These are phyloP conservation scores for Poecilia velifera DNA, from an alignment of 2,797 vertebrate species.

Conservation along the genomic window DNA sequence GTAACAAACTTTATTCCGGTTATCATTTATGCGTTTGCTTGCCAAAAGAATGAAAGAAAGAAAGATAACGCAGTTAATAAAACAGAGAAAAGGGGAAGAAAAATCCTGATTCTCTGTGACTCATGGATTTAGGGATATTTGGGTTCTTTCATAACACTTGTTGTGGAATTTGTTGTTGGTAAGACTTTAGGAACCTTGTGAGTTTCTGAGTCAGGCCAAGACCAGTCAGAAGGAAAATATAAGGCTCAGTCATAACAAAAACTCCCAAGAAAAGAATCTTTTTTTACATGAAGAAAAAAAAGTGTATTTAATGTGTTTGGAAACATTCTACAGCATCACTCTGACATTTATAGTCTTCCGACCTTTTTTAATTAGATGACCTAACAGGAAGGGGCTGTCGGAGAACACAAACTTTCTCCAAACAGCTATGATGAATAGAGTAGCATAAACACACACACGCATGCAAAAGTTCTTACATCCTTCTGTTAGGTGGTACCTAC, in stretches of 20 bases:
- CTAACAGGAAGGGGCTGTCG: conserved; percentile 50
- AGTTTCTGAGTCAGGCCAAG: conserved; percentile 47
- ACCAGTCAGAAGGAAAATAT: conserved; percentile 40
- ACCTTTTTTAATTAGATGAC: conserved; percentile 47
- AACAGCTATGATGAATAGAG: conserved; percentile 61
- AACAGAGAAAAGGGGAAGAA: not conserved
- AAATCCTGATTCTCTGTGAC: not conserved
- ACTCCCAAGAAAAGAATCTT: conserved; percentile 5
- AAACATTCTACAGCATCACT: conserved; percentile 42
- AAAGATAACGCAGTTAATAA: not conserved
- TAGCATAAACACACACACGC: conserved; percentile 45
- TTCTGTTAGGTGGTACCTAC: conserved; percentile 41
- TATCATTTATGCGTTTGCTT: not conserved
- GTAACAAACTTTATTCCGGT: not conserved
- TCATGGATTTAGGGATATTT: conserved; percentile 4
- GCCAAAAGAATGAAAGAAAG: not conserved
- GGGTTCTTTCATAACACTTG: conserved; percentile 7
- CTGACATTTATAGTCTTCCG: conserved; percentile 32
- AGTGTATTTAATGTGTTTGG: conserved; percentile 12
- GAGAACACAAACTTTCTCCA: conserved; percentile 59
- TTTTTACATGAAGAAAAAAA: not conserved
- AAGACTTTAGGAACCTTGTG: conserved; percentile 50
- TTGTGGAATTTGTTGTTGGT: conserved; percentile 39
- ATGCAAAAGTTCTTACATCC: conserved; percentile 14
- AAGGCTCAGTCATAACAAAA: conserved; percentile 16